Evolutionary conservation across 2,797 vertebrate species (phyloP).

Genomic region (Intellagama lesueurii): DNA sequence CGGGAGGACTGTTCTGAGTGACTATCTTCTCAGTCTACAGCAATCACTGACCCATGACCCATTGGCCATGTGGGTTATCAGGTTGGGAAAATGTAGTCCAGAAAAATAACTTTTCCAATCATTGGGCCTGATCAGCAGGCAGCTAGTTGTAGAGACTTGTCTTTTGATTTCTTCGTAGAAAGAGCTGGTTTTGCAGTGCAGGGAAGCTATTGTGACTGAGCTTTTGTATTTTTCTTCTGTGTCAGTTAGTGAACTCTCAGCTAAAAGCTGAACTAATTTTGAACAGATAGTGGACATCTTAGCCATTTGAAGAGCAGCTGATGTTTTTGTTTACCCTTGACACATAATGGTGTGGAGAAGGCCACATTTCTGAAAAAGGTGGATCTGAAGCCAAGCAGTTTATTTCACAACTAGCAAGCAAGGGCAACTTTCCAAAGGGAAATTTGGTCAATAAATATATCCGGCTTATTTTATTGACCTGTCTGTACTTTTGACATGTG

Average conservation of each 20-base stretch:
- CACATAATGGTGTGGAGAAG: not conserved
- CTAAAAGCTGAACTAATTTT: not conserved
- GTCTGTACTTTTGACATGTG: not conserved
- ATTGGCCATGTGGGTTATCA: too few relatives aligned
- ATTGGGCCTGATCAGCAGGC: not conserved
- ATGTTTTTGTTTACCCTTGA: not conserved
- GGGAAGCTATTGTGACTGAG: not conserved
- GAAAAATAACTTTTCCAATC: too few relatives aligned
- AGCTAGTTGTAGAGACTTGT: not conserved
- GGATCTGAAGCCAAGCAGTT: not conserved
- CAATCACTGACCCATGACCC: not conserved
- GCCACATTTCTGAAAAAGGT: not conserved
- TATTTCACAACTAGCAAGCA: not conserved
- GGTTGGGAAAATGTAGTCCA: too few relatives aligned
- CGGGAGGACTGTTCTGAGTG: not conserved
- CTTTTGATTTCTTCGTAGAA: not conserved
- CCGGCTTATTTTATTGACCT: slow-evolving; percentile 21
- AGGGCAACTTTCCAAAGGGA: not conserved
- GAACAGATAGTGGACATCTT: not conserved
- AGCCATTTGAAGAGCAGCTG: not conserved
- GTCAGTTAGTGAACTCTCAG: not conserved
- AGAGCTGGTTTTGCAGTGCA: not conserved
- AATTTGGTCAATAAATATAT: not conserved
- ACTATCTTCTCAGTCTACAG: not conserved
- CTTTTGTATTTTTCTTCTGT: not conserved